A percentile compares a stretch with the other conserved stretches of the same genome.
These are phyloP conservation scores for Quadroppia sp. DNA, from an alignment of 2,888 invertebrate species.

Conservation along the genomic window DNA sequence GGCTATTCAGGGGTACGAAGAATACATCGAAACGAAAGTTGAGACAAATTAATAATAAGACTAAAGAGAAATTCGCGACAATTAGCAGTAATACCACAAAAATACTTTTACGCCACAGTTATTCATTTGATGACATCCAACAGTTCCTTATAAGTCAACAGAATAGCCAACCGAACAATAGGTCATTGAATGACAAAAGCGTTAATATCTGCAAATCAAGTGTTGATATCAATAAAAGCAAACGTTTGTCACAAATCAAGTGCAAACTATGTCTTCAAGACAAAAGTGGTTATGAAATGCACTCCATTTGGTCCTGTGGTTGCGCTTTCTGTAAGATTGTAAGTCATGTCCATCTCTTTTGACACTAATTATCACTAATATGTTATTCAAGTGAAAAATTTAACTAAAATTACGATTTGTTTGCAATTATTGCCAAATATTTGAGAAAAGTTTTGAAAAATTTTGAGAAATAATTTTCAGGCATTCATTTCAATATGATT, in stretches of 20 bases:
- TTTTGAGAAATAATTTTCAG: no score
- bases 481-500: no score
- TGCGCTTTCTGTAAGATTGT: constrained; percentile 39
- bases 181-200: background rate
- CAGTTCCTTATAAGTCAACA: constrained; percentile 23
- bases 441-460: no score
- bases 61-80: constrained; percentile 15
- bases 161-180: background rate
- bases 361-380: background rate
- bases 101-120: constrained; percentile 7
- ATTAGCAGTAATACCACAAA: constrained; percentile 6
- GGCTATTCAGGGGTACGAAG: constrained; percentile 44
- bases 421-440: no score
- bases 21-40: constrained; percentile 31
- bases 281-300: constrained; percentile 18
- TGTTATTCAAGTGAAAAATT: no score
- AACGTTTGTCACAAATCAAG: background rate
- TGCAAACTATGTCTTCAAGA: constrained; percentile 32
- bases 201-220: constrained; percentile 20
- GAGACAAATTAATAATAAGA: constrained; percentile 22
- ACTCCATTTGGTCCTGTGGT: constrained; percentile 41
- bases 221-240: constrained; percentile 16
- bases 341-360: background rate
- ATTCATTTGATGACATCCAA: constrained; percentile 33
- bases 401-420: no score